These are phyloP conservation scores for Vandiemenella viatica DNA, from an alignment of 2,888 invertebrate genomes.

Conservation along the genomic window DNA sequence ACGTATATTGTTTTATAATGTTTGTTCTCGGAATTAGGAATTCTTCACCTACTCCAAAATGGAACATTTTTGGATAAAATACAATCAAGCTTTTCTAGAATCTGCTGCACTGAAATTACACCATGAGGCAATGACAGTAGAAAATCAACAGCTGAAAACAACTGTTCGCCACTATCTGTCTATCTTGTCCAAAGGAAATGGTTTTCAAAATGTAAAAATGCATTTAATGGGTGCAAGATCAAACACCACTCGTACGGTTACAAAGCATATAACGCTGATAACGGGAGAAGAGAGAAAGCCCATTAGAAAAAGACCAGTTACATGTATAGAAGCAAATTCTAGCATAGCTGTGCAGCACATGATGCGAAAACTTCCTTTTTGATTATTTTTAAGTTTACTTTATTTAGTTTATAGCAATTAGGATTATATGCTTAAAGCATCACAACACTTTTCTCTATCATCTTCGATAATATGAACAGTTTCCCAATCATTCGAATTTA, in stretches of 20 bases:
- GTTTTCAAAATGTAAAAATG: background rate
- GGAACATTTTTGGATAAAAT: constrained; percentile 53
- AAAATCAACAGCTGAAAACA: constrained; percentile 46
- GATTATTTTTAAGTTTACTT: too few species aligned
- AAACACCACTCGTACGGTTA: background rate
- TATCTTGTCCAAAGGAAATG: constrained; percentile 24
- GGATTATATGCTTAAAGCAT: too few species aligned
- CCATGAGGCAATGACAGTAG: constrained; percentile 30
- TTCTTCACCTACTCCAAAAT: constrained; percentile 30
- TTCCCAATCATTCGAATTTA: too few species aligned
- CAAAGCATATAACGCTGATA: constrained; percentile 3
- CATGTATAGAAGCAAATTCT: constrained; percentile 42
- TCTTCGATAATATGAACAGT: too few species aligned
- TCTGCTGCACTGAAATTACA: constrained; percentile 33
- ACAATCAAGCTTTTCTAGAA: constrained; percentile 39
- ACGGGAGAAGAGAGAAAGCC: constrained; percentile 28
- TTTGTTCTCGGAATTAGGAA: background rate
- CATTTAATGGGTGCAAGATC: background rate
- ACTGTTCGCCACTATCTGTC: constrained; percentile 46
- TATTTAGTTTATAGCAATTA: too few species aligned
- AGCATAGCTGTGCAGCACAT: constrained; percentile 40
- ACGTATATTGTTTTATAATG: background rate
- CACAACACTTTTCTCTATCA: too few species aligned
- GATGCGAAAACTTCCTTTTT: too few species aligned
- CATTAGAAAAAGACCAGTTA: constrained; percentile 33